A percentile compares a stretch with the other conserved stretches of the same genome.
Evolutionary conservation across 2,113 vertebrate species (phyloP).

Genomic region (Podarcis raffonei): DNA sequence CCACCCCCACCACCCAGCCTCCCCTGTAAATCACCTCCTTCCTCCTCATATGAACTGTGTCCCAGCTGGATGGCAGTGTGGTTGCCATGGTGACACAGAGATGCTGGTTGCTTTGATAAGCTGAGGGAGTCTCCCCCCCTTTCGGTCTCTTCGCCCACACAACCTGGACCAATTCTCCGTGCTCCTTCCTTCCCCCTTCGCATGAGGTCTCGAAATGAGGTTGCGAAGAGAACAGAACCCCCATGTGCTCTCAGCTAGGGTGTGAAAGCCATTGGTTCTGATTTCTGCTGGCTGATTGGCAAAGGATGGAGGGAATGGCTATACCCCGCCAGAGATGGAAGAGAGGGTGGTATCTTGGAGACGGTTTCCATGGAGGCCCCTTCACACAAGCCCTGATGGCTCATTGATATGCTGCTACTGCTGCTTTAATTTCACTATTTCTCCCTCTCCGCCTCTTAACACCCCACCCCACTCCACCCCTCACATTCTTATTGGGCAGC

Average conservation of each 20-base stretch:
- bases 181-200: slow-evolving; percentile 22
- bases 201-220: slow-evolving; percentile 21
- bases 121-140: slow-evolving; percentile 22
- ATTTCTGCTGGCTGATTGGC: slow-evolving; percentile 37
- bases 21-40: slow-evolving; percentile 66
- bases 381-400: slow-evolving; percentile 56
- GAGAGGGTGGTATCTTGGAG: slow-evolving; percentile 74
- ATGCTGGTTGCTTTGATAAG: slow-evolving; percentile 73
- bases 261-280: slow-evolving; percentile 15
- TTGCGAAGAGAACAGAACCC: slow-evolving; percentile 42
- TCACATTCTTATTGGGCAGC: slow-evolving; percentile 52
- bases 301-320: slow-evolving; percentile 48
- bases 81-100: slow-evolving; percentile 73
- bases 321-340: slow-evolving; percentile 56
- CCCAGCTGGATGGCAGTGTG: slow-evolving; percentile 68
- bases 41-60: slow-evolving; percentile 51
- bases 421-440: slow-evolving; percentile 41
- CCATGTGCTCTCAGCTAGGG: slow-evolving; percentile 35
- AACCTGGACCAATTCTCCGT: slow-evolving; percentile 52
- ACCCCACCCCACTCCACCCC: slow-evolving; percentile 44
- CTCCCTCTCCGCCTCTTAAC: not conserved
- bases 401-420: slow-evolving; percentile 71
- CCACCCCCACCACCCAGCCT: slow-evolving; percentile 38
- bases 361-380: slow-evolving; percentile 76
- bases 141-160: slow-evolving; percentile 63